Conservation (phyloP, 1,140 invertebrate genomes). For the Ceratina australensis region DNA sequence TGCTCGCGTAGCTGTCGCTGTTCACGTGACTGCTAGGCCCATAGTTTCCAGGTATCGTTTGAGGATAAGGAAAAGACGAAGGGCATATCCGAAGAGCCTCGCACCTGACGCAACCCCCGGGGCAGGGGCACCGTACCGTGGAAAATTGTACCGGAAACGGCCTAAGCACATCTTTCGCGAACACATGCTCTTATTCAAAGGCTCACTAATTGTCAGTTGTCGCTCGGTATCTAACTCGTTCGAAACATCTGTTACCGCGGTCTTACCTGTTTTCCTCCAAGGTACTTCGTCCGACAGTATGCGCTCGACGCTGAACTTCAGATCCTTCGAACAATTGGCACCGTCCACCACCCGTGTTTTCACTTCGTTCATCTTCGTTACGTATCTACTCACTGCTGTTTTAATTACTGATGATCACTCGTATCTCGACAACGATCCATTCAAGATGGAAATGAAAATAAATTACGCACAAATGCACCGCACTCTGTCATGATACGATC, state of each 20-base stretch:
- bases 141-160: conserved; percentile 51
- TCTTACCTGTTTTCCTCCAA: conserved; percentile 62
- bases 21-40: conserved; percentile 44
- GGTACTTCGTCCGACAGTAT: conserved; percentile 76
- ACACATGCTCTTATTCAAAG: conserved; percentile 13
- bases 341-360: conserved; percentile 45
- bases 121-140: conserved; percentile 56
- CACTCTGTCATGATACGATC: conserved; percentile 1
- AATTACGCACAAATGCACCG: background rate
- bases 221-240: background rate
- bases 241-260: background rate
- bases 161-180: conserved; percentile 47
- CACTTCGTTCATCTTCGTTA: conserved; percentile 40
- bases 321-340: conserved; percentile 61
- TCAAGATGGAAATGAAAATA: background rate
- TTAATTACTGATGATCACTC: background rate
- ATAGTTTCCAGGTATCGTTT: conserved; percentile 35
- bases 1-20: conserved; percentile 61
- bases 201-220: background rate
- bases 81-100: conserved; percentile 52
- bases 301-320: conserved; percentile 80
- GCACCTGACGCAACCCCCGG: conserved; percentile 61
- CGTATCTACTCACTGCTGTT: background rate
- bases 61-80: conserved; percentile 44
- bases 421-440: conserved; percentile 5